Percentiles rank a stretch among this genome's conserved stretches.
phyloP scores from a whole-genome alignment of 2,113 vertebrate species.

The Corythoichthys haematopterus region DNA sequence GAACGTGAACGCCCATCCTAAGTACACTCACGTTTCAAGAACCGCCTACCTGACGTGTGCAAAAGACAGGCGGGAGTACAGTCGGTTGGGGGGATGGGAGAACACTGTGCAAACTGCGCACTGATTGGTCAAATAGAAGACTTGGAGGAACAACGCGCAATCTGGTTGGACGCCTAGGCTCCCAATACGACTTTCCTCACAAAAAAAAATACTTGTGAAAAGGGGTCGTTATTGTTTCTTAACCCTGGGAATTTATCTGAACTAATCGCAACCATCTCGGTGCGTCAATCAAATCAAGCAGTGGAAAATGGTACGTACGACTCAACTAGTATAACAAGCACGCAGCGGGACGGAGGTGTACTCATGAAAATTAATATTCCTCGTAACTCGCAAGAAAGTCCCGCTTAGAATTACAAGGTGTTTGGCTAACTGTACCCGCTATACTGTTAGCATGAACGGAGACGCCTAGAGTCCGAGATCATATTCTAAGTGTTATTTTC shows the following conservation, averaged over 20 bases:
- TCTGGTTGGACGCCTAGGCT: constrained; percentile 51
- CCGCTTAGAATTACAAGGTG: constrained; percentile 29
- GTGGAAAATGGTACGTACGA: constrained; percentile 65
- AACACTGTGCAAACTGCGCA: constrained; percentile 19
- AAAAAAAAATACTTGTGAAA: constrained; percentile 53
- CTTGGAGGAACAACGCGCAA: constrained; percentile 65
- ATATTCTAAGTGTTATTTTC: background rate
- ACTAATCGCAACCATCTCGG: constrained; percentile 56
- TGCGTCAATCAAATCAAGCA: constrained; percentile 54
- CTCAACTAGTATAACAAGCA: background rate
- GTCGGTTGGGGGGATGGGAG: constrained; percentile 71
- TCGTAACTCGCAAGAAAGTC: constrained; percentile 5
- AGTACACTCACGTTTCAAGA: constrained; percentile 3
- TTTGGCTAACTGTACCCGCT: constrained; percentile 42
- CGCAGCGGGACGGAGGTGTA: accelerated
- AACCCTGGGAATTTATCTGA: constrained; percentile 58
- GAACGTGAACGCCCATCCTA: background rate
- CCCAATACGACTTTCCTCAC: constrained; percentile 59
- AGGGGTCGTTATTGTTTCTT: constrained; percentile 75
- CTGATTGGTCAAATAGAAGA: constrained; percentile 55
- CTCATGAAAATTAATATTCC: background rate
- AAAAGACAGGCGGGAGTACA: constrained; percentile 51
- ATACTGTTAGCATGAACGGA: constrained; percentile 40
- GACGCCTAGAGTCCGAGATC: constrained; percentile 3
- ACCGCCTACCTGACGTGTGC: constrained; percentile 70